Base-by-base conservation (phyloP, 1,140 invertebrate genomes). In the Cotesia chilonis region DNA sequence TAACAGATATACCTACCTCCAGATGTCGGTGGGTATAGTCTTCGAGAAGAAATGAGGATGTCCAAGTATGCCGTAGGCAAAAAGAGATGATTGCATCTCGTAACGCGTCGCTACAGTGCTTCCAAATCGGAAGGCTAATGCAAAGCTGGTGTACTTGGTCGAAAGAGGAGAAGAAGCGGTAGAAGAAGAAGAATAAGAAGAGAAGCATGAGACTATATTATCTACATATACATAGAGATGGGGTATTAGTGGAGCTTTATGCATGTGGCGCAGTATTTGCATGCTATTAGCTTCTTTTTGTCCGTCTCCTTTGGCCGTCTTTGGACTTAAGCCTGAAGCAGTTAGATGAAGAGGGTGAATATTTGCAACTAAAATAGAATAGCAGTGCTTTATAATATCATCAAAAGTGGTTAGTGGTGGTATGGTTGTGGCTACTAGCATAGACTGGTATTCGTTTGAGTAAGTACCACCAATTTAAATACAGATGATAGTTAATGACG, bases 1-100 rank as follows among this genome's bases (percentile, higher is more conserved):
- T 6, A 36, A 67, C 20, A 28, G 10, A 41, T 14, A 66, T 12
- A 47, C 7, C 38, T 10, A 20, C 7, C 7, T 20, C 54, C 37
- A 67, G 47, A 14, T 55, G 20, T 37, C 67, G 37, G 54, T n/a
- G 47, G 41, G 9, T 10, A 65, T 14, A 51, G 28, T 66, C 17
- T 41, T 28, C 55, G 38, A 60, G 28, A 66, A n/a, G 51, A 72
- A 72, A 72, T 55, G 57, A 68, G 55, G 65, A 55, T 72, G 71
- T 72, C 71, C 71, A 67, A 72, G 71, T 38, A 68, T 59, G 66
- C 59, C 57, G 14, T 1, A 10, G n/a, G 55, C 59, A 63, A 61
- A 61, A 47, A 47, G 61, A 72, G 47, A 28, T 68, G 66, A 68
- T 55, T 68, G 66, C 67, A 59, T 52, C 41, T 47, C 54, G 67